phyloP scores from a whole-genome alignment of 2,888 invertebrate genomes.

The Troilus luridus region DNA sequence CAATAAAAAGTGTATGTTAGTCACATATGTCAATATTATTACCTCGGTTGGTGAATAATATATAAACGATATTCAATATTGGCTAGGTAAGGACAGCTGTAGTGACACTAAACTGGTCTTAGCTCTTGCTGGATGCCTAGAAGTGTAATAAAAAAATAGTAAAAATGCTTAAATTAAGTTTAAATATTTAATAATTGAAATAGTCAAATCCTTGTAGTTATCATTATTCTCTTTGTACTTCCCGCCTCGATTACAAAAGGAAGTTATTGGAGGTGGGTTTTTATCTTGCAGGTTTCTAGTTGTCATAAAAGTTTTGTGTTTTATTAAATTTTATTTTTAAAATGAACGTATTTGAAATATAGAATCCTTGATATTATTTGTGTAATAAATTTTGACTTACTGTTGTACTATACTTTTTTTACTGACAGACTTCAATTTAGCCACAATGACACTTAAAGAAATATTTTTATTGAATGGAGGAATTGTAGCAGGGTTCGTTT shows the following conservation, averaged over 20 bases:
- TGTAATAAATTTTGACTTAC: background rate
- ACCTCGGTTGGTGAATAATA: too few species aligned
- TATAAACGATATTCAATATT: too few species aligned
- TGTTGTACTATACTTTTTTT: background rate
- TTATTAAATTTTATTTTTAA: background rate
- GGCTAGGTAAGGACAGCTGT: too few species aligned
- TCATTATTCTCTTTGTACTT: constrained; percentile 3
- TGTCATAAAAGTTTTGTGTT: background rate
- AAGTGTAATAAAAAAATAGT: too few species aligned
- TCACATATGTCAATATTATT: too few species aligned
- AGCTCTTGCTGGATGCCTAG: too few species aligned
- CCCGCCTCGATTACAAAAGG: background rate
- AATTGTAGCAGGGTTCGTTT: background rate
- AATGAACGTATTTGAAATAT: background rate
- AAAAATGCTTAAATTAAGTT: background rate
- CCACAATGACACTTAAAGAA: constrained; percentile 7
- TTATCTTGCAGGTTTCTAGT: background rate
- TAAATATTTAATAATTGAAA: background rate
- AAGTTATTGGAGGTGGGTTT: background rate
- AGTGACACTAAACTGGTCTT: too few species aligned
- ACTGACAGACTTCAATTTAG: background rate
- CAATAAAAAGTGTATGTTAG: too few species aligned
- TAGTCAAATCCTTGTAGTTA: background rate
- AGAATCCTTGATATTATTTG: background rate
- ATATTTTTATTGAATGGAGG: constrained; percentile 39